phyloP scores from a whole-genome alignment of 2,113 vertebrate genomes.

The Mobula hypostoma region DNA sequence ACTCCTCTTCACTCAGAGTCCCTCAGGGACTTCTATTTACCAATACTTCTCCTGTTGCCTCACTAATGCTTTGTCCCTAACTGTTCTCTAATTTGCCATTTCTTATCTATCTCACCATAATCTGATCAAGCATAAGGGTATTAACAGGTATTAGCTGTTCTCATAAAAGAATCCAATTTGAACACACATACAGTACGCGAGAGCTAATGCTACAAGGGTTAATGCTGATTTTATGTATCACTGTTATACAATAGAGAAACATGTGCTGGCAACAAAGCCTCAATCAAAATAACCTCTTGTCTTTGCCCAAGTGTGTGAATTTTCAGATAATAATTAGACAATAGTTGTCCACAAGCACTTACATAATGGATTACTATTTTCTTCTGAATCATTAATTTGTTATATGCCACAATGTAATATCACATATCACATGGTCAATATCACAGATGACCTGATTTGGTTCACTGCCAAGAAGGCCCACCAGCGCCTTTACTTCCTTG shows the following conservation, averaged over 20 bases:
- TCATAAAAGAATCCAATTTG: slow-evolving; percentile 10
- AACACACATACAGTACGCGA: not conserved
- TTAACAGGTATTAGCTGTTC: not conserved
- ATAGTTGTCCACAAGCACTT: not conserved
- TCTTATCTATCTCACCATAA: not conserved
- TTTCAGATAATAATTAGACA: not conserved
- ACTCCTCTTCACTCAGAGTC: not conserved
- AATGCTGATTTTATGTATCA: not conserved
- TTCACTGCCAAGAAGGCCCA: too few species aligned
- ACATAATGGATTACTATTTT: not conserved
- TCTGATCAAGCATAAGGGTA: not conserved
- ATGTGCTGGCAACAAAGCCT: not conserved
- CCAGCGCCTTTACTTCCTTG: too few species aligned
- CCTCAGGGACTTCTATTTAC: not conserved
- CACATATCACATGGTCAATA: too few species aligned
- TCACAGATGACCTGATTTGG: too few species aligned
- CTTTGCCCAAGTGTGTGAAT: not conserved
- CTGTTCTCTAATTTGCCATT: not conserved
- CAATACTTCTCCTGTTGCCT: not conserved
- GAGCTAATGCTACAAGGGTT: not conserved
- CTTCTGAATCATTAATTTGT: too few species aligned
- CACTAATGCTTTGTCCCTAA: not conserved
- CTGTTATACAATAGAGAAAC: not conserved
- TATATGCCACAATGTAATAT: too few species aligned
- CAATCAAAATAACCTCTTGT: not conserved